Conservation (phyloP, 2,113 vertebrate genomes). For the Scophthalmus maximus region DNA sequence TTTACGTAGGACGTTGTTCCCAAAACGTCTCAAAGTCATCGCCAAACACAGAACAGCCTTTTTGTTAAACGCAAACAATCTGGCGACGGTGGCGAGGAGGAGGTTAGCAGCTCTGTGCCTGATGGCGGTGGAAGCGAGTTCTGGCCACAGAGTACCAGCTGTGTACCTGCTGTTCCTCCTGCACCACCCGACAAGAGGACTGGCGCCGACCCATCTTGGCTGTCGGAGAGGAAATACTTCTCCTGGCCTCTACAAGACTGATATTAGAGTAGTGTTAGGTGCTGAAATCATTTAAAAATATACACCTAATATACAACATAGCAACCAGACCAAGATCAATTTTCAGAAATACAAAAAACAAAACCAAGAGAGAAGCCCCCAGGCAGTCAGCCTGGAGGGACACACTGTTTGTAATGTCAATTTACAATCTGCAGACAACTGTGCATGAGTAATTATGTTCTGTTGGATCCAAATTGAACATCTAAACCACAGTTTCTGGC, state of each 20-base stretch:
- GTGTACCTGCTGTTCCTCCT: not conserved
- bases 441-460: not conserved
- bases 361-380: not conserved
- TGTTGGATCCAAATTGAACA: not conserved
- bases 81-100: not conserved
- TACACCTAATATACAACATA: not conserved
- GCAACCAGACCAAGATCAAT: not conserved
- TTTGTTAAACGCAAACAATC: not conserved
- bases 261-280: not conserved
- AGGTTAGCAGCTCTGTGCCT: not conserved
- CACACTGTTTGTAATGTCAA: not conserved
- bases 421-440: not conserved
- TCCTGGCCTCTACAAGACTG: not conserved
- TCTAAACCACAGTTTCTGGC: not conserved
- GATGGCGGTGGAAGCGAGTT: not conserved
- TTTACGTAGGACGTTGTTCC: no score
- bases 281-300: not conserved
- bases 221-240: not conserved
- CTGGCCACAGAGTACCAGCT: not conserved
- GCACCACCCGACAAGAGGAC: not conserved
- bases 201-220: not conserved
- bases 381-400: not conserved
- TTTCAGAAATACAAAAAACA: not conserved
- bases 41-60: not conserved
- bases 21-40: not conserved